Percentiles rank a stretch among this genome's conserved stretches.
Conservation (phyloP, 2,113 vertebrate species). For the Amblyornis subalaris region DNA sequence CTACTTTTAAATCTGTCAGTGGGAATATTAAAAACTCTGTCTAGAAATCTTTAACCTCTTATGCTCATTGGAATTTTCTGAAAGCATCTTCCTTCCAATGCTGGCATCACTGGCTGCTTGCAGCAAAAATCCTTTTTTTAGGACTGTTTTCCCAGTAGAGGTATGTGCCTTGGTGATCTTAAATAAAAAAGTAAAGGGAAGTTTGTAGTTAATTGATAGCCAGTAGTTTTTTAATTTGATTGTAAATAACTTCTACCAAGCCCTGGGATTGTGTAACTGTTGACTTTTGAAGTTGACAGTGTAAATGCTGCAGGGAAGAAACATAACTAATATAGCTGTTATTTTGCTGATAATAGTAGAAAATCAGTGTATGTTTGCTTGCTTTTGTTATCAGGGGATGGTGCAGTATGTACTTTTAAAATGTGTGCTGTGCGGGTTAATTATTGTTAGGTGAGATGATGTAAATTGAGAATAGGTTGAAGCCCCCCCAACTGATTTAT, state of each 20-base stretch:
- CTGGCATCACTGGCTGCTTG: not conserved
- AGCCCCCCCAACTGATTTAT: not conserved
- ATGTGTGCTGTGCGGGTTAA: not conserved
- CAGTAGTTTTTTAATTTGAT: not conserved
- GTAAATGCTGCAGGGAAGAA: not conserved
- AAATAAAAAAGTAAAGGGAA: not conserved
- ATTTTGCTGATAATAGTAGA: not conserved
- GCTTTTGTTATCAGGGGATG: not conserved
- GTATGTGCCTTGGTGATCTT: not conserved
- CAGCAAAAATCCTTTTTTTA: not conserved
- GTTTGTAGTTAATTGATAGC: not conserved
- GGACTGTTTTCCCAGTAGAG: not conserved
- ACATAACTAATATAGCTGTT: not conserved
- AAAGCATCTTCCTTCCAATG: not conserved
- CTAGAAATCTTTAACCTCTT: constrained; percentile 18
- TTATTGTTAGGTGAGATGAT: not conserved
- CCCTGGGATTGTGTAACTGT: not conserved
- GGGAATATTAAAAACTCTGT: constrained; percentile 15
- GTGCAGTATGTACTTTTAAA: not conserved
- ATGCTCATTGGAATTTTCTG: not conserved
- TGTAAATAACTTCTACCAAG: not conserved
- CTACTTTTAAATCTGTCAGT: constrained; percentile 38
- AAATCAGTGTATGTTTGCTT: not conserved
- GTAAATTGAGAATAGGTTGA: not conserved
- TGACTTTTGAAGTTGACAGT: not conserved